These are phyloP conservation scores for Catamblyrhynchus diadema DNA, from an alignment of 2,797 vertebrate genomes.

Conservation along the genomic window DNA sequence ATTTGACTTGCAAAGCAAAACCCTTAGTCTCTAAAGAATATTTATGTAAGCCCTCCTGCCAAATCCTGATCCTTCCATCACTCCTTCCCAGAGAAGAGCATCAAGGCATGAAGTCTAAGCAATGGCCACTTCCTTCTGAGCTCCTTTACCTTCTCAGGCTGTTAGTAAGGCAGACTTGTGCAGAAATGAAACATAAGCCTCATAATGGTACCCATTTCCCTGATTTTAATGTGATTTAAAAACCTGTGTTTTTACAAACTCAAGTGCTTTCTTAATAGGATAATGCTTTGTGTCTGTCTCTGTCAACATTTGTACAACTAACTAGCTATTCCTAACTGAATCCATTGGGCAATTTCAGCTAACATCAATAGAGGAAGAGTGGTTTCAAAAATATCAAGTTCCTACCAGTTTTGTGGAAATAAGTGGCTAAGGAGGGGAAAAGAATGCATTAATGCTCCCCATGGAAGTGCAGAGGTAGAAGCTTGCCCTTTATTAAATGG, in stretches of 20 bases:
- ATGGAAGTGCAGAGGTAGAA: neutral
- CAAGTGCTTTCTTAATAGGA: neutral
- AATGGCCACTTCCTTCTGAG: neutral
- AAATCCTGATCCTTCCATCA: neutral
- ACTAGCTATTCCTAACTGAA: neutral
- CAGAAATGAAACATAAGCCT: neutral
- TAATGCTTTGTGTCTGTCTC: neutral
- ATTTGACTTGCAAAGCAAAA: neutral
- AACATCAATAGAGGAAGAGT: neutral
- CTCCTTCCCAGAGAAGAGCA: neutral
- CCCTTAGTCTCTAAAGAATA: neutral
- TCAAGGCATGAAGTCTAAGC: neutral
- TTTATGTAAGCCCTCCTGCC: neutral
- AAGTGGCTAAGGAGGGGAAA: neutral
- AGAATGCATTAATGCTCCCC: neutral
- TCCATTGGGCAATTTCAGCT: neutral
- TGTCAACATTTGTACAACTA: neutral
- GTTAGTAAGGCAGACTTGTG: neutral
- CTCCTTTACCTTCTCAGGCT: neutral
- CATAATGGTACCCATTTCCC: neutral
- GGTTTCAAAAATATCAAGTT: neutral
- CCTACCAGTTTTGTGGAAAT: neutral
- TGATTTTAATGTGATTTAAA: neutral
- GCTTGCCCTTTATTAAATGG: constrained; percentile 16
- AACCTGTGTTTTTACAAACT: neutral